phyloP scores from a whole-genome alignment of 2,888 invertebrate genomes.

The Eumacrocentrus americanus region DNA sequence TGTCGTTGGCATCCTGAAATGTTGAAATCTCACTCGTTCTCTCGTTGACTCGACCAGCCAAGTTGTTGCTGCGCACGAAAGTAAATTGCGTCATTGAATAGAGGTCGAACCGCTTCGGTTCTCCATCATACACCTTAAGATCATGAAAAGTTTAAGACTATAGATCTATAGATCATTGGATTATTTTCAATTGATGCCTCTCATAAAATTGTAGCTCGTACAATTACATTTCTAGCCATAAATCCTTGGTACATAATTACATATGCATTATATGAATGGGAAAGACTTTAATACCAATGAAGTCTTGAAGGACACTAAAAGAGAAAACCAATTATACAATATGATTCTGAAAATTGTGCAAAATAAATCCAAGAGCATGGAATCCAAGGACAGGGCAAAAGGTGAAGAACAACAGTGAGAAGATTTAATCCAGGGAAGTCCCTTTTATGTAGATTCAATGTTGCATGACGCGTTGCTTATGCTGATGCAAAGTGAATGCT shows the following conservation, averaged over 20 bases:
- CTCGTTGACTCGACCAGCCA: slow-evolving; percentile 27
- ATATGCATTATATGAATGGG: no score
- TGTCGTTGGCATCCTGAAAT: slow-evolving; percentile 46
- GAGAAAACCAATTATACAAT: no score
- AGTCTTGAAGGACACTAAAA: no score
- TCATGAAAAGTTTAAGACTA: slow-evolving; percentile 34
- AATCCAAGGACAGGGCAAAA: no score
- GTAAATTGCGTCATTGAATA: slow-evolving; percentile 50
- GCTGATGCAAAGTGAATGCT: no score
- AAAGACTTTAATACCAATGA: not conserved
- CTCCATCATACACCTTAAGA: slow-evolving; percentile 34
- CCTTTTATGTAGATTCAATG: no score
- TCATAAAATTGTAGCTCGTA: not conserved
- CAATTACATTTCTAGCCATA: not conserved
- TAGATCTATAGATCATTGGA: no score
- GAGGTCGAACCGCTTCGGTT: slow-evolving; percentile 44
- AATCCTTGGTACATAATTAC: not conserved
- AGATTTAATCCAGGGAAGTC: no score
- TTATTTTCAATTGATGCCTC: not conserved
- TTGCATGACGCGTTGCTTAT: no score
- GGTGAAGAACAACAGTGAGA: no score
- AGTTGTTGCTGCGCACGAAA: slow-evolving; percentile 45
- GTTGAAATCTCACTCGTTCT: slow-evolving; percentile 44
- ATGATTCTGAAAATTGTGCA: no score
- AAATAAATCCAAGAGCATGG: no score